A percentile compares a stretch with the other conserved stretches of the same genome.
These are phyloP conservation scores for Ophiodon elongatus DNA, from an alignment of 2,113 vertebrate species.

Conservation along the genomic window DNA sequence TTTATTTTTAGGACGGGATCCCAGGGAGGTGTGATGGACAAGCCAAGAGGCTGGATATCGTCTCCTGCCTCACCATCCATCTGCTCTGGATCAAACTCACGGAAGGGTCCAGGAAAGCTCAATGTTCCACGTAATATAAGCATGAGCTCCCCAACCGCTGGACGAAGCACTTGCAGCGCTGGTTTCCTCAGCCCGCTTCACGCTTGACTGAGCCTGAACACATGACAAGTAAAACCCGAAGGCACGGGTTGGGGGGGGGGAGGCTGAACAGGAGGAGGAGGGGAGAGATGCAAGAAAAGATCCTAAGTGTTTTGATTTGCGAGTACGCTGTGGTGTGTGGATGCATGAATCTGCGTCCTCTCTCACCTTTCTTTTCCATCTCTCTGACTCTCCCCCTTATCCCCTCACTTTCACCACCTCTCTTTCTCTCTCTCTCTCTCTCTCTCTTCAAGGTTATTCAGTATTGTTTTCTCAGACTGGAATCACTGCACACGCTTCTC, in stretches of 20 bases:
- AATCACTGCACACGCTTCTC: slow-evolving; percentile 63
- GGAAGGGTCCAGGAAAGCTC: slow-evolving; percentile 47
- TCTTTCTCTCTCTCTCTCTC: slow-evolving; percentile 22
- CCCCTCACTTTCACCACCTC: slow-evolving; percentile 12
- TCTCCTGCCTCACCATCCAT: slow-evolving; percentile 43
- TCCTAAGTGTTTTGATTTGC: slow-evolving; percentile 76
- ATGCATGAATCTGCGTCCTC: slow-evolving; percentile 55
- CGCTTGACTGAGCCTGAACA: slow-evolving; percentile 80
- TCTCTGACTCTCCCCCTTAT: slow-evolving; percentile 30
- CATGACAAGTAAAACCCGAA: slow-evolving; percentile 73
- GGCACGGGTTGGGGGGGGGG: slow-evolving; percentile 40
- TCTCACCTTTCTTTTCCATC: slow-evolving; percentile 40
- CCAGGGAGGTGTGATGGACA: slow-evolving; percentile 25
- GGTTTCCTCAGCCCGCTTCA: slow-evolving; percentile 68
- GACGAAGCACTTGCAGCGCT: slow-evolving; percentile 71
- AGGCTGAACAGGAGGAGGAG: slow-evolving; percentile 43
- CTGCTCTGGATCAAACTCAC: slow-evolving; percentile 46
- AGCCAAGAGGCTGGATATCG: slow-evolving; percentile 39
- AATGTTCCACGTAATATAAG: slow-evolving; percentile 67
- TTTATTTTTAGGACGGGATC: not conserved
- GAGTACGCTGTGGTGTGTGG: slow-evolving; percentile 54
- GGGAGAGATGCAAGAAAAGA: slow-evolving; percentile 64
- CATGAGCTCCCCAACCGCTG: slow-evolving; percentile 59
- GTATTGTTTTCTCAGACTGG: slow-evolving; percentile 64
- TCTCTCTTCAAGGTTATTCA: slow-evolving; percentile 50